Base-by-base conservation (phyloP, 1,140 invertebrate genomes). In the Chymomyza costata region DNA sequence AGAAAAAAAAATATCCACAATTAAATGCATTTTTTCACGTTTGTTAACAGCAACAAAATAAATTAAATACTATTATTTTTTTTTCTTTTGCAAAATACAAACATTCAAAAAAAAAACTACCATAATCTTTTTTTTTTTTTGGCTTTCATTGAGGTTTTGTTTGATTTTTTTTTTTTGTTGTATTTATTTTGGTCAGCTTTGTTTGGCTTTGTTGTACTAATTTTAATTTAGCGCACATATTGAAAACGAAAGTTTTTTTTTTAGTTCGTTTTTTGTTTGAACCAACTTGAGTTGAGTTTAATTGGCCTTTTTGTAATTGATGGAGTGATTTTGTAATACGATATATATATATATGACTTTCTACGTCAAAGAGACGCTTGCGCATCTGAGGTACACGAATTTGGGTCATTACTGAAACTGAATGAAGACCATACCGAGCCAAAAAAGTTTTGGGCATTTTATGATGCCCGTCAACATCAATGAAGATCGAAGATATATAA, bases 1-100 rank as follows among this genome's bases (percentile, higher is more conserved):
- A 52, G 32, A 41, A n/a, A 13, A 6, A 43, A 43, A 43, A 71
- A 44, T 62, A 43, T 46, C 65, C 65, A 54, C 70, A 76, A 76
- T 76, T 78, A 76, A 76, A 70, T 76, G 65, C 52, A 76, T 76
- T 76, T 76, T 67, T 76, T 65, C 70, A 76, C 70, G 70, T 78
- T 69, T 55, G 11, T 46, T 56, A 44, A 35, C 43, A n/a, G n/a
- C n/a, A n/a, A n/a, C 43, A 30, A 25, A 25, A 8, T 25, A 8
- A n/a, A n/a, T n/a, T n/a, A n/a, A n/a, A n/a, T n/a, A n/a, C n/a
- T n/a, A 30, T 30, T 30, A 6, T 13, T 17, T 25, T 31, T 6
- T 10, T 31, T 15, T 32, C 14, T 6, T 16, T 43, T n/a, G 18
- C 10, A 34, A 41, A 48, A 18, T 14, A 34, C n/a, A 47, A 59